Evolutionary conservation across 2,797 vertebrate genomes (phyloP).

Genomic region (Channa striata): DNA sequence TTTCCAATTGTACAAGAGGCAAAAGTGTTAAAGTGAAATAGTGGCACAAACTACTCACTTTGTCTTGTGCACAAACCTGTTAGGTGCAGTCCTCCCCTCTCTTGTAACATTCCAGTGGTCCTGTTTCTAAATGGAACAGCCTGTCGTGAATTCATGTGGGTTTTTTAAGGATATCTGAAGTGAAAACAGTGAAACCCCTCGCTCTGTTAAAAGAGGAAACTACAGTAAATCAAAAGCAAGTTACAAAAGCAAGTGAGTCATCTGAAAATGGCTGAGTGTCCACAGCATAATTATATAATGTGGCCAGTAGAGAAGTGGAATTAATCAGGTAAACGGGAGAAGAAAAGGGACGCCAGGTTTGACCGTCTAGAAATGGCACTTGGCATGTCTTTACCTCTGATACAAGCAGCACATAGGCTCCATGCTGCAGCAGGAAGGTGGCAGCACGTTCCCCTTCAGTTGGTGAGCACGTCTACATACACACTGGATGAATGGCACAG

Average conservation of each 20-base stretch:
- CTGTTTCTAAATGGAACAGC: not conserved
- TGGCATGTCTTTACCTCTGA: no score
- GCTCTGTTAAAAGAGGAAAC: constrained; percentile 10
- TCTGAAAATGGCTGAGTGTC: constrained; percentile 8
- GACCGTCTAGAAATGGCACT: no score
- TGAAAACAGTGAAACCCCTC: not conserved
- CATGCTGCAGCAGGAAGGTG: no score
- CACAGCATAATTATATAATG: constrained; percentile 31
- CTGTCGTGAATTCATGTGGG: not conserved
- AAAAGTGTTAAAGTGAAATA: not conserved
- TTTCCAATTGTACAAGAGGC: not conserved
- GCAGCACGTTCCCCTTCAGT: no score
- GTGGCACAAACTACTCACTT: not conserved
- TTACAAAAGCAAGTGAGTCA: constrained; percentile 26
- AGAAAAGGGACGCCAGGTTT: no score
- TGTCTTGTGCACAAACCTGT: no score
- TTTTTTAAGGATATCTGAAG: not conserved
- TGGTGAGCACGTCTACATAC: no score
- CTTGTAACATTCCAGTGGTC: no score
- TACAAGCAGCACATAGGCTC: no score
- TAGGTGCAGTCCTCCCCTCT: no score
- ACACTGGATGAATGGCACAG: no score
- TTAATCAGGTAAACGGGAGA: not conserved
- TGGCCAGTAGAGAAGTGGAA: constrained; percentile 23
- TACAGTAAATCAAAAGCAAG: not conserved